These are phyloP conservation scores for Taurulus bubalis DNA, from an alignment of 2,113 vertebrate genomes.

Conservation along the genomic window DNA sequence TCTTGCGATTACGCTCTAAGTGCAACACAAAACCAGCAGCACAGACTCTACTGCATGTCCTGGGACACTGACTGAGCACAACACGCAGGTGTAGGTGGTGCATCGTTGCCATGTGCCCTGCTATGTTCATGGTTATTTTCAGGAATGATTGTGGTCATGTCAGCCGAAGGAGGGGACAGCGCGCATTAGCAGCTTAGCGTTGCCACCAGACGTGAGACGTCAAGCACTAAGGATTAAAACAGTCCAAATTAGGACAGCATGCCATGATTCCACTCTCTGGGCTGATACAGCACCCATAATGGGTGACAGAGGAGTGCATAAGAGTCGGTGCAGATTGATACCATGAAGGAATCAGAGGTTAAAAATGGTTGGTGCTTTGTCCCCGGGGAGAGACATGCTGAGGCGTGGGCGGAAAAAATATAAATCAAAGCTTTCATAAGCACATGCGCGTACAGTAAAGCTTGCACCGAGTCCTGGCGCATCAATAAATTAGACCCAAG, in stretches of 20 bases:
- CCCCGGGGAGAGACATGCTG: slow-evolving; percentile 47
- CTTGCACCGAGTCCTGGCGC: slow-evolving; percentile 56
- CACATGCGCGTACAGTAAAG: slow-evolving; percentile 65
- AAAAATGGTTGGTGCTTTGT: slow-evolving; percentile 56
- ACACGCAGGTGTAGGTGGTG: slow-evolving; percentile 9
- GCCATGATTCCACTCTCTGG: slow-evolving; percentile 46
- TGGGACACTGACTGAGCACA: slow-evolving; percentile 26
- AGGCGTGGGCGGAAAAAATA: slow-evolving; percentile 57
- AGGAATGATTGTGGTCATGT: slow-evolving; percentile 32
- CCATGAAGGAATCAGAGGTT: slow-evolving; percentile 46
- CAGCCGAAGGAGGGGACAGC: slow-evolving; percentile 25
- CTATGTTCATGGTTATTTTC: slow-evolving; percentile 30
- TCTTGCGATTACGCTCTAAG: slow-evolving; percentile 10
- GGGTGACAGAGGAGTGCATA: slow-evolving; percentile 55
- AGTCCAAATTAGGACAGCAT: slow-evolving; percentile 70
- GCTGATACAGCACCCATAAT: slow-evolving; percentile 53
- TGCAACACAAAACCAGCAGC: slow-evolving; percentile 28
- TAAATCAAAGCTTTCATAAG: slow-evolving; percentile 73
- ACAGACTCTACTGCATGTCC: neutral
- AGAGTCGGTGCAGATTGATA: slow-evolving; percentile 52
- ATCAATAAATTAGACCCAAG: slow-evolving; percentile 80
- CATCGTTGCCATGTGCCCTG: neutral
- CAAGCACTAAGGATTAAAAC: slow-evolving; percentile 69
- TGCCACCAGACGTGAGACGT: slow-evolving; percentile 48
- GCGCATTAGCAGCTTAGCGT: slow-evolving; percentile 63